phyloP scores from a whole-genome alignment of 2,113 vertebrate species.

The Ageneiosus marmoratus region DNA sequence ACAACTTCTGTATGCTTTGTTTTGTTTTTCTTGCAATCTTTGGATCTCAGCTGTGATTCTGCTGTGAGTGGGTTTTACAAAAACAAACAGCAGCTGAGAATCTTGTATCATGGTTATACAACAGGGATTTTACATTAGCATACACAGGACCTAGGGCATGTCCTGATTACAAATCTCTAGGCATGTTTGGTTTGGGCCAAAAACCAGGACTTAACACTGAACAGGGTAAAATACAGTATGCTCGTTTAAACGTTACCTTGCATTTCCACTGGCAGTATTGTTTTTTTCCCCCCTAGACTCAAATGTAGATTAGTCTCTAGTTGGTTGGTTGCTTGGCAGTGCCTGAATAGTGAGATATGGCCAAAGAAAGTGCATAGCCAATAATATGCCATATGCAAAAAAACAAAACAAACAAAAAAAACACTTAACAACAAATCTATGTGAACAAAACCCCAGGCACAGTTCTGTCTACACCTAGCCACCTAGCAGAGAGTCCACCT shows the following conservation, averaged over 20 bases:
- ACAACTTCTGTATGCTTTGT: not conserved
- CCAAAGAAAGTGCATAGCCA: not conserved
- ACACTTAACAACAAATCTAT: not conserved
- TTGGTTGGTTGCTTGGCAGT: slow-evolving; percentile 4
- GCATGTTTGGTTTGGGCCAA: not conserved
- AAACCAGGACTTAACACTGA: not conserved
- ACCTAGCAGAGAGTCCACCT: not conserved
- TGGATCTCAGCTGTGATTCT: slow-evolving; percentile 11
- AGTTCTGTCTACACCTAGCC: not conserved
- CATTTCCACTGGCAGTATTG: not conserved
- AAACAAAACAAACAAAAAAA: too few relatives aligned
- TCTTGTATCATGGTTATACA: not conserved
- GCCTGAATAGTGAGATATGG: not conserved
- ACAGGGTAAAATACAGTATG: not conserved
- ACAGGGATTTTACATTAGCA: not conserved
- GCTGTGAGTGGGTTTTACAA: not conserved
- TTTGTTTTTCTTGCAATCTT: not conserved
- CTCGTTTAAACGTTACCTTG: not conserved
- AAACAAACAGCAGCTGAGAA: slow-evolving; percentile 5
- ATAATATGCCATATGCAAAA: slow-evolving; percentile 2
- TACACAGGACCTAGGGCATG: not conserved
- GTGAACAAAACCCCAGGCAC: not conserved
- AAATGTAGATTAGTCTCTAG: not conserved
- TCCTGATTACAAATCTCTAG: slow-evolving; percentile 10
- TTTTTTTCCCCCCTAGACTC: not conserved